Conservation (phyloP, 2,113 vertebrate species). For the Phylloscopus whistleri region DNA sequence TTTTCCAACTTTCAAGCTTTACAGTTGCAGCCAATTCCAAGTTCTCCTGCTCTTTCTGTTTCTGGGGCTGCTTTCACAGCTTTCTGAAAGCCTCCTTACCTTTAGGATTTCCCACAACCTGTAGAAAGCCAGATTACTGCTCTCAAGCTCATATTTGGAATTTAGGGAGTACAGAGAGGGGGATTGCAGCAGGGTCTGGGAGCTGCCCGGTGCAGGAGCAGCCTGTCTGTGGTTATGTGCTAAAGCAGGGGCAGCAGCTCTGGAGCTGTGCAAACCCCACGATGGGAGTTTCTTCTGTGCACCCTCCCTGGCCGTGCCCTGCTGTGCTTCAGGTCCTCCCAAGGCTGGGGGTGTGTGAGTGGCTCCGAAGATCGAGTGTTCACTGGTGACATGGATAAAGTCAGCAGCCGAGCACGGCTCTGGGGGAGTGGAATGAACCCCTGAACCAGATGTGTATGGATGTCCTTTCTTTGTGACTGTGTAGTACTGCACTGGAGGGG, state of each 20-base stretch:
- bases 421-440: neutral
- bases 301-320: conserved; percentile 18
- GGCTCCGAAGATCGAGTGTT: conserved; percentile 12
- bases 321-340: conserved; percentile 11
- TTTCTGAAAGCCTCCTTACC: too few species aligned
- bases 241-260: neutral
- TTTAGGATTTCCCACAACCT: too few species aligned
- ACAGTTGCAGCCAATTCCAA: too few species aligned
- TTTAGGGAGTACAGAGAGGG: neutral
- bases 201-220: conserved; percentile 13
- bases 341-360: conserved; percentile 18
- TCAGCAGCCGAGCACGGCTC: neutral
- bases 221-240: neutral
- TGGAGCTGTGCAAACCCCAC: neutral
- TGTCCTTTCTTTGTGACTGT: neutral
- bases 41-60: too few species aligned
- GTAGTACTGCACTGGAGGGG: neutral
- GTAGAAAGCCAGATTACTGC: neutral
- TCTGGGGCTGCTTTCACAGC: too few species aligned
- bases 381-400: conserved; percentile 11
- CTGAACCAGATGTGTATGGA: neutral
- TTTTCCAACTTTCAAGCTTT: too few species aligned
- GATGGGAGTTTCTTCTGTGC: neutral
- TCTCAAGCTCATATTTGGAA: neutral
- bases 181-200: neutral